phyloP scores from a whole-genome alignment of 2,113 vertebrate species.

The Grammomys surdaster region DNA sequence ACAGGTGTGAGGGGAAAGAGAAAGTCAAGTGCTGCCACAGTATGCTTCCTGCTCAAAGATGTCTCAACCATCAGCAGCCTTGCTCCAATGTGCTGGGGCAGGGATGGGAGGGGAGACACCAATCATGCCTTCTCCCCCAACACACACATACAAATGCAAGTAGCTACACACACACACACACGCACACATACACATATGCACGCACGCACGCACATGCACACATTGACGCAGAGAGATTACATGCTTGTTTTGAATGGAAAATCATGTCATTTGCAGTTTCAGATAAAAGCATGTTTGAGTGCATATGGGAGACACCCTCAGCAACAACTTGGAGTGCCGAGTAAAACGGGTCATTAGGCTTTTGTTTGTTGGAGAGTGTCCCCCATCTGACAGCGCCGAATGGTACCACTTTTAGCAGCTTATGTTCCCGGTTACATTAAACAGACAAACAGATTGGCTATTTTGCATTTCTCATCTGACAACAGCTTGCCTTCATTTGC shows the following conservation, averaged over 20 bases:
- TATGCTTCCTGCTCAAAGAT: slow-evolving; percentile 88
- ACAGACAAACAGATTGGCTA: slow-evolving; percentile 99
- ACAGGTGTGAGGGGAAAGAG: slow-evolving; percentile 89
- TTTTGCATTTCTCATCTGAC: slow-evolving; percentile 96
- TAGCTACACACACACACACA: background rate
- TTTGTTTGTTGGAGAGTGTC: slow-evolving; percentile 96
- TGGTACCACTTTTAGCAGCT: slow-evolving; percentile 92
- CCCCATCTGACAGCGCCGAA: slow-evolving; percentile 97
- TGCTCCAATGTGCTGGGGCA: slow-evolving; percentile 82
- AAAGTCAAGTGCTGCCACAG: slow-evolving; percentile 89
- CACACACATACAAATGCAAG: slow-evolving; percentile 40
- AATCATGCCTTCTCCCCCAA: slow-evolving; percentile 58
- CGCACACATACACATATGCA: slow-evolving; percentile 9
- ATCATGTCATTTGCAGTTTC: slow-evolving; percentile 92
- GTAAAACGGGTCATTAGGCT: slow-evolving; percentile 99
- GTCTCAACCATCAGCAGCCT: slow-evolving; percentile 87
- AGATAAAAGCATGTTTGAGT: slow-evolving; percentile 93
- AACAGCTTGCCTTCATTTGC: slow-evolving; percentile 94
- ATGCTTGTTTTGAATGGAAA: slow-evolving; percentile 90
- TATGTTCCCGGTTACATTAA: slow-evolving; percentile 96
- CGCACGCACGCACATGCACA: slow-evolving; percentile 48
- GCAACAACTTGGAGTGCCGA: slow-evolving; percentile 92
- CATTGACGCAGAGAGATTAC: slow-evolving; percentile 85
- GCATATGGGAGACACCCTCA: slow-evolving; percentile 97
- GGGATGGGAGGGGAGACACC: slow-evolving; percentile 71